Evolutionary conservation across 2,113 vertebrate species (phyloP).

Genomic region (Platycercus adscitus): DNA sequence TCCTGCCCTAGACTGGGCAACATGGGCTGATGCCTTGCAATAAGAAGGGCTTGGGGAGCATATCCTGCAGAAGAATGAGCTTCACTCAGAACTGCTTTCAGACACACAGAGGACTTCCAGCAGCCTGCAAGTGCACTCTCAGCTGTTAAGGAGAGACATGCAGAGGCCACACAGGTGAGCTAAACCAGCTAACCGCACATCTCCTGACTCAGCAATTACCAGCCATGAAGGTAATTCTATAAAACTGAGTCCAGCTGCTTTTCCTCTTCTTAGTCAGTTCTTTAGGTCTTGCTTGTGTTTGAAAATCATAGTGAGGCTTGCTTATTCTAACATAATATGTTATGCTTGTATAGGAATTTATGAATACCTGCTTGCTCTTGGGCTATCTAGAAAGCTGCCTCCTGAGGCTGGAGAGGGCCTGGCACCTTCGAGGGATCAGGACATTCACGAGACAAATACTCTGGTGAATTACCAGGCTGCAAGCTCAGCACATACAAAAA

Average conservation of each 20-base stretch:
- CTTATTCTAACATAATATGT: too few species aligned
- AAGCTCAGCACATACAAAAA: fast-evolving
- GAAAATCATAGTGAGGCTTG: fast-evolving
- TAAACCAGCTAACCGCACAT: background rate
- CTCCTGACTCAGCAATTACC: background rate
- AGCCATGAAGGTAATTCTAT: background rate
- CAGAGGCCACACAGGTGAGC: background rate
- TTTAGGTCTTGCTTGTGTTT: background rate
- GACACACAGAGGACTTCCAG: background rate
- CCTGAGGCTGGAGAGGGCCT: background rate
- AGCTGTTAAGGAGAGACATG: background rate
- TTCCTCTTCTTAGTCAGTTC: fast-evolving
- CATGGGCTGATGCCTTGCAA: fast-evolving
- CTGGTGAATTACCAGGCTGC: background rate
- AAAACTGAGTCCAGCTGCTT: background rate
- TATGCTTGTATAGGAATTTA: fast-evolving
- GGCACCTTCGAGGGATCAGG: background rate
- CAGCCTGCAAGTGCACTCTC: background rate
- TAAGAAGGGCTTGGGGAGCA: too few species aligned
- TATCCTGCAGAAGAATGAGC: background rate
- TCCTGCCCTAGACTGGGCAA: background rate
- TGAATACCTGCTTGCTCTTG: background rate
- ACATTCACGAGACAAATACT: background rate
- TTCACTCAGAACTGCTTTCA: background rate
- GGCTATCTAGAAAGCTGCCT: fast-evolving